Conservation (phyloP, 2,888 invertebrate species). For the Orthosia gothica region DNA sequence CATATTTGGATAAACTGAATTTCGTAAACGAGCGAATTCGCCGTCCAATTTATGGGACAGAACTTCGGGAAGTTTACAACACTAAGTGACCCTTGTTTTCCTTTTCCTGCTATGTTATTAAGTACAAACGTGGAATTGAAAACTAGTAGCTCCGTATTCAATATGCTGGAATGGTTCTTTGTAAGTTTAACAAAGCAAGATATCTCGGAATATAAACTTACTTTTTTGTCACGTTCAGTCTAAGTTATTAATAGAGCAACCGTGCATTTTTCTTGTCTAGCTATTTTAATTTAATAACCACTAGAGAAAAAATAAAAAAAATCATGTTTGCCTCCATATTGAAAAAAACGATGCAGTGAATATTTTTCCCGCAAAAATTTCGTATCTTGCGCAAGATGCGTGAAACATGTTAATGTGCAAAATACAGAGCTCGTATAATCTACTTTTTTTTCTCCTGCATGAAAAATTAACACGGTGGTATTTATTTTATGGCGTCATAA, state of each 20-base stretch:
- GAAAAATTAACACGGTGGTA: too few relatives aligned
- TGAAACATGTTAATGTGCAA: slow-evolving; percentile 34
- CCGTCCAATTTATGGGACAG: slow-evolving; percentile 39
- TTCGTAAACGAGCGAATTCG: slow-evolving; percentile 45
- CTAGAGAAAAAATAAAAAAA: slow-evolving; percentile 4
- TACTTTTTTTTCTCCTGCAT: background rate
- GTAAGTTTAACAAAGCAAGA: background rate
- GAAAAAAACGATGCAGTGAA: slow-evolving; percentile 29
- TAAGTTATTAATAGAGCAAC: slow-evolving; percentile 3
- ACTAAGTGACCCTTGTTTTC: slow-evolving; percentile 42
- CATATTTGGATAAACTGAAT: slow-evolving; percentile 47
- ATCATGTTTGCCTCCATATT: slow-evolving; percentile 19
- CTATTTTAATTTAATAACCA: slow-evolving; percentile 22
- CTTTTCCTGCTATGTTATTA: slow-evolving; percentile 25
- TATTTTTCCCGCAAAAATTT: slow-evolving; percentile 32
- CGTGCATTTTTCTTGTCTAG: slow-evolving; percentile 8
- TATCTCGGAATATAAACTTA: background rate
- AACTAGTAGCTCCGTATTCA: background rate
- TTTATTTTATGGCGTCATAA: too few relatives aligned
- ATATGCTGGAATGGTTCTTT: slow-evolving; percentile 7
- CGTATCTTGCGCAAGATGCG: slow-evolving; percentile 7
- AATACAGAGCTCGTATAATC: background rate
- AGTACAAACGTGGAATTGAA: slow-evolving; percentile 24
- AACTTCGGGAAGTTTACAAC: slow-evolving; percentile 38
- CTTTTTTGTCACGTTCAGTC: background rate